phyloP scores from a whole-genome alignment of 2,888 invertebrate genomes.

The Acrocyrtus sp. region DNA sequence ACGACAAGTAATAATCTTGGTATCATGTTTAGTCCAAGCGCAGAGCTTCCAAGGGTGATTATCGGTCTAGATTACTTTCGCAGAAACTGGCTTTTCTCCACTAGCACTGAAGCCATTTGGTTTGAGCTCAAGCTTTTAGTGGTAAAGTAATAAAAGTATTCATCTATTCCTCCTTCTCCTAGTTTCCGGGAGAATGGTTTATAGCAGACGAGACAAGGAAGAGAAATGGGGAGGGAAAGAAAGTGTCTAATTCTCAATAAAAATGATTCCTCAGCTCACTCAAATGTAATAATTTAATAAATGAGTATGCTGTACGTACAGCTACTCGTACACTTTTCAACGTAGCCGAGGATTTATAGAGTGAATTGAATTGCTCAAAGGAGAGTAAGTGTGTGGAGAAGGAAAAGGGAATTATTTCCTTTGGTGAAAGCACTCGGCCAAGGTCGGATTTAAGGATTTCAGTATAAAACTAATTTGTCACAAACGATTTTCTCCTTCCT shows the following conservation, averaged over 20 bases:
- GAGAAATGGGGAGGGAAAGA: not conserved
- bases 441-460: conserved; percentile 35
- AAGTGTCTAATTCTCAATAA: not conserved
- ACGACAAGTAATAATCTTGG: not conserved
- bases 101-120: too few relatives aligned
- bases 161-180: not conserved
- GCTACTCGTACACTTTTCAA: not conserved
- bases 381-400: too few relatives aligned
- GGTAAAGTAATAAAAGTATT: too few relatives aligned
- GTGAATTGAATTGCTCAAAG: not conserved
- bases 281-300: conserved; percentile 40
- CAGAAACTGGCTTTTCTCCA: not conserved
- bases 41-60: not conserved
- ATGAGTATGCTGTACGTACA: conserved; percentile 6
- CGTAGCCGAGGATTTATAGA: not conserved
- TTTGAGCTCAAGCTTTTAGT: not conserved
- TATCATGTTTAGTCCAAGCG: not conserved
- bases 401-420: not conserved
- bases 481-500: conserved; percentile 21
- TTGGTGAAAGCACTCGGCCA: not conserved
- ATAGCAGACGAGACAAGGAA: not conserved
- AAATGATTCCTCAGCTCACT: conserved; percentile 33
- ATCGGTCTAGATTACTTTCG: conserved; percentile 36
- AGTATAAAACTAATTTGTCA: conserved; percentile 45
- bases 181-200: not conserved